These are phyloP conservation scores for Meloidogyne hapla DNA, from an alignment of 1,140 invertebrate species.

Conservation along the genomic window DNA sequence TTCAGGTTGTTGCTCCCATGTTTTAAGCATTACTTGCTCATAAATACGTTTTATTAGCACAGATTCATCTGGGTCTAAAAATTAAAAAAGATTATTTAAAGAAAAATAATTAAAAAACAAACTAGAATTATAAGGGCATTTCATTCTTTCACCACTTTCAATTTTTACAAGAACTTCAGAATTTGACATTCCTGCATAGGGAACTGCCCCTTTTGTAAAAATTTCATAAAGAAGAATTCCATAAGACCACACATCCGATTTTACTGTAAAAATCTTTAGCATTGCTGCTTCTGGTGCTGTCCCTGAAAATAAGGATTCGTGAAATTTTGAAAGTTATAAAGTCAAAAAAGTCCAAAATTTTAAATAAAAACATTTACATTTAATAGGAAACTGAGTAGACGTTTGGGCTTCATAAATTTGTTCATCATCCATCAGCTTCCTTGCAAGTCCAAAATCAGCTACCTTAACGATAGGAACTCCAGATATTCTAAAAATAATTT, in stretches of 20 bases:
- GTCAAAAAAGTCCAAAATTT: not conserved
- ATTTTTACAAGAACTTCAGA: slow-evolving; percentile 94
- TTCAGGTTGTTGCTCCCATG: slow-evolving; percentile 86
- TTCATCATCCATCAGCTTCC: slow-evolving; percentile 83
- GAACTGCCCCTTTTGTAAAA: slow-evolving; percentile 86
- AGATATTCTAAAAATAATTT: slow-evolving; percentile 73
- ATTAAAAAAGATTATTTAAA: not conserved
- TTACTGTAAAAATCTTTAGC: slow-evolving; percentile 90
- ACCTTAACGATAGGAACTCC: slow-evolving; percentile 76
- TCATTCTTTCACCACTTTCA: slow-evolving; percentile 90
- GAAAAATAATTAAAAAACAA: not conserved
- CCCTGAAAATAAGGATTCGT: slow-evolving; percentile 26
- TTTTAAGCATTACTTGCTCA: slow-evolving; percentile 79
- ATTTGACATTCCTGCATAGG: slow-evolving; percentile 78
- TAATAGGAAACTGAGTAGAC: slow-evolving; percentile 64
- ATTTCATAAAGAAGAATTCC: slow-evolving; percentile 93
- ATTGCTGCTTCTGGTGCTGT: slow-evolving; percentile 79
- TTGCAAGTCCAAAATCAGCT: slow-evolving; percentile 91
- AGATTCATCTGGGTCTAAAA: slow-evolving; percentile 69
- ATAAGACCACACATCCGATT: slow-evolving; percentile 98
- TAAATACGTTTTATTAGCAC: slow-evolving; percentile 81
- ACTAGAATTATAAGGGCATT: slow-evolving; percentile 70
- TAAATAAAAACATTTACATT: slow-evolving; percentile 28
- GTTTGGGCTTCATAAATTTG: slow-evolving; percentile 95
- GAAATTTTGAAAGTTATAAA: not conserved